Evolutionary conservation across 2,888 invertebrate species (phyloP).

Genomic region (Lepetodrilus schrolli): DNA sequence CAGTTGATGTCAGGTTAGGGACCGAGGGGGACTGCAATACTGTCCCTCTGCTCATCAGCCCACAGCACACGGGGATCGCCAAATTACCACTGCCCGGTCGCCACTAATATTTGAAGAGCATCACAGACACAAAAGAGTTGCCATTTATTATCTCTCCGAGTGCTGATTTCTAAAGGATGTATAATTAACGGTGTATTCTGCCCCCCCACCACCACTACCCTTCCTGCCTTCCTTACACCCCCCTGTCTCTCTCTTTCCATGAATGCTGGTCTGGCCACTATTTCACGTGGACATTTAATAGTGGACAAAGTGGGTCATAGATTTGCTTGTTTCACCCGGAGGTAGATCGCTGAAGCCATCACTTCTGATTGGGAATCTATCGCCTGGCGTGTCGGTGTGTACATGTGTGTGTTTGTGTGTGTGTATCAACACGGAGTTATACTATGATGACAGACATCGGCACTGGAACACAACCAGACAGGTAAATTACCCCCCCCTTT

Average conservation of each 20-base stretch:
- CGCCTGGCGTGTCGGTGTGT: background rate
- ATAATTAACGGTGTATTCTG: constrained; percentile 39
- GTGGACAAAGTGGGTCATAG: constrained; percentile 30
- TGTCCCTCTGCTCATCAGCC: background rate
- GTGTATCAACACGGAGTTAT: background rate
- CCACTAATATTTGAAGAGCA: constrained; percentile 42
- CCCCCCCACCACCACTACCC: no score
- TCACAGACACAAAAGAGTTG: constrained; percentile 36
- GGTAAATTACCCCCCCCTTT: constrained; percentile 7
- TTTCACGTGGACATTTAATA: constrained; percentile 34
- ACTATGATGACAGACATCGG: background rate
- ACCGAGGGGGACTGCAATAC: background rate
- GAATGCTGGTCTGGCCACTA: constrained; percentile 27
- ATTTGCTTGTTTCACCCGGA: constrained; percentile 19
- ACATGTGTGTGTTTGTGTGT: no score
- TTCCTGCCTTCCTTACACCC: no score
- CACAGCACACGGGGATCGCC: background rate
- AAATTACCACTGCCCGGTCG: constrained; percentile 34
- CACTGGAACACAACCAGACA: background rate
- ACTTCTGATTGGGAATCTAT: background rate
- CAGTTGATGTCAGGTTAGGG: background rate
- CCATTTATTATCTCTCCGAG: constrained; percentile 39
- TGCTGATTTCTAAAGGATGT: constrained; percentile 41
- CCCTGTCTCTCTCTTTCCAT: constrained; percentile 17
- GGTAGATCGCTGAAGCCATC: background rate